Base-by-base conservation (phyloP, 2,888 invertebrate species). In the Achlya flavicornis region DNA sequence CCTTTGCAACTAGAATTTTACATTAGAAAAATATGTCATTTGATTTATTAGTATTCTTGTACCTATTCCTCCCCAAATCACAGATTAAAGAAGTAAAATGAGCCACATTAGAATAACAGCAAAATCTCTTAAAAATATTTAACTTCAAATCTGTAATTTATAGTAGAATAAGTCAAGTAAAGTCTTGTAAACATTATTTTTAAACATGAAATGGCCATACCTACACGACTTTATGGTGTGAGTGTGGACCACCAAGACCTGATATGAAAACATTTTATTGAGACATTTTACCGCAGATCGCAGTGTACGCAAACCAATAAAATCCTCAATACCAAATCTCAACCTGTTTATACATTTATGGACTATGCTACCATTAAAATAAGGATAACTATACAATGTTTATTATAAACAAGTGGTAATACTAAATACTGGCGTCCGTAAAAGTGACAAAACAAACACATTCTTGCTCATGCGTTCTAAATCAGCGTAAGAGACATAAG, bases 191-290 rank as follows among this genome's bases (percentile, higher is more conserved):
- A 26, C 26, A 26, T 26, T 26, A 35, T 35, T 35, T 35, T 35
- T 35, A 35, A 35, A 35, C 5, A 35, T 35, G 4, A 35, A 35
- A 5, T 2, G 26, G 26, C 10, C 38, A 38, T 73, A 75, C 77
- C 69, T 73, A 65, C 70, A 79, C 78, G 80, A 87, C 87, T 85
- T 84, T 85, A 84, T 77, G 81, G 66, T 62, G 48, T 62, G 41
- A 74, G 66, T 70, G 67, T 71, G 75, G 84, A 82, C 86, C 87
- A 86, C 86, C 88, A 83, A 77, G 73, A 76, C 78, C 75, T 77
- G 76, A 75, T 76, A 66, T 74, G 71, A 69, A 66, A 68, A 70
- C 73, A 77, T 83, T 84, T 84, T 88, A 86, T 87, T 87, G 81
- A 86, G 86, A 86, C 77, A 81, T 83, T 72, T 77, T 69, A 64